phyloP scores from a whole-genome alignment of 2,113 vertebrate genomes.

The Odontophorus gujanensis region DNA sequence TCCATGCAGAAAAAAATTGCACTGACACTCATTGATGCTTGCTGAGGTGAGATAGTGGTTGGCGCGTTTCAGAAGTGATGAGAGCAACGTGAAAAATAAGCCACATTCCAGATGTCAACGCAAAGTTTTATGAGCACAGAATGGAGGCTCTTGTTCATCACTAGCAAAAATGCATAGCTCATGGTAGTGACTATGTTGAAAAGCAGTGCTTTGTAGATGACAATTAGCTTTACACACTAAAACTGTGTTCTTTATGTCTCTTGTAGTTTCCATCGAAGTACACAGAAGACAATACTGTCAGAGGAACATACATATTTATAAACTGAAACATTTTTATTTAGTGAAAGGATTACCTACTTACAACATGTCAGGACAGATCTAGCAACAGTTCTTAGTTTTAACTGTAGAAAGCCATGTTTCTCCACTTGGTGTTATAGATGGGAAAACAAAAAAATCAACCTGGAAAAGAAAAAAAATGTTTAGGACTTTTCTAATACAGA shows the following conservation, averaged over 20 bases:
- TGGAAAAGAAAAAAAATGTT: background rate
- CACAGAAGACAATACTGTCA: no score
- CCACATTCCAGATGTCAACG: no score
- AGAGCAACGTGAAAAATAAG: background rate
- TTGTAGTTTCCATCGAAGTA: background rate
- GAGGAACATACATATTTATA: background rate
- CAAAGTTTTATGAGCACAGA: background rate
- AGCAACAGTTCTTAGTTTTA: slow-evolving; percentile 43
- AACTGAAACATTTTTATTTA: background rate
- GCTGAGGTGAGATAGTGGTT: background rate
- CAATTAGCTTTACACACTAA: background rate
- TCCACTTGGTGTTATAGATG: slow-evolving; percentile 71
- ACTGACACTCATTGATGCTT: background rate
- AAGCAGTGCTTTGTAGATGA: background rate
- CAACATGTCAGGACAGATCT: slow-evolving; percentile 49
- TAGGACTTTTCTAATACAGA: background rate
- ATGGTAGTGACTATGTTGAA: background rate
- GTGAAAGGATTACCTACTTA: slow-evolving; percentile 27
- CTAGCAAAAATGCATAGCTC: background rate
- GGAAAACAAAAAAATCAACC: slow-evolving; percentile 6
- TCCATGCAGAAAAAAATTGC: background rate
- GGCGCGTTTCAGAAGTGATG: background rate
- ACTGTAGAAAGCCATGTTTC: slow-evolving; percentile 56
- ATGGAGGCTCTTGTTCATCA: background rate
- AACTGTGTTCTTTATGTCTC: background rate